phyloP scores from a whole-genome alignment of 2,797 vertebrate genomes.

The Prionace glauca region DNA sequence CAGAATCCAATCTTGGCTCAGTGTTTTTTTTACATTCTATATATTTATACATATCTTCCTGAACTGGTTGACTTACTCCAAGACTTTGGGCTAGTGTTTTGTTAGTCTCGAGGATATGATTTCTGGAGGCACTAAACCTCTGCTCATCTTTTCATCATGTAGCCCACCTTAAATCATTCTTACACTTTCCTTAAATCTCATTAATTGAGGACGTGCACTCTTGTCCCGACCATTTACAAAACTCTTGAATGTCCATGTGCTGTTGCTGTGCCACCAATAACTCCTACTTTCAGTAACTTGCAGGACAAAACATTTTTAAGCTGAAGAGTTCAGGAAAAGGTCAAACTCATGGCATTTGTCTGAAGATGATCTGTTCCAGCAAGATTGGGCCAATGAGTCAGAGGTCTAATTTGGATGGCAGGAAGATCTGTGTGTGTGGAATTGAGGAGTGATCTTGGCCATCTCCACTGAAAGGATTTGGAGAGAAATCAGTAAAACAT shows the following conservation, averaged over 20 bases:
- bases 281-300: background rate
- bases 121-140: background rate
- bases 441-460: background rate
- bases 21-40: background rate
- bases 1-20: background rate
- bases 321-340: background rate
- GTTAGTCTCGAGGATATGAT: background rate
- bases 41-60: background rate
- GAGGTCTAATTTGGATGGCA: background rate
- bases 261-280: background rate
- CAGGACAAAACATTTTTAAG: background rate
- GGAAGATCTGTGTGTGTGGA: background rate
- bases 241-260: background rate
- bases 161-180: background rate
- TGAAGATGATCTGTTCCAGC: background rate
- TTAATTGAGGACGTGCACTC: background rate
- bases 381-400: background rate
- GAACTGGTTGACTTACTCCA: background rate
- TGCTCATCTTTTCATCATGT: background rate
- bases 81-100: background rate
- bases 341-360: background rate
- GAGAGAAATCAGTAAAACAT: background rate
- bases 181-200: background rate
- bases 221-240: background rate
- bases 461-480: background rate